Conservation (phyloP, 2,888 invertebrate genomes). For the Pachydiplax longipennis region DNA sequence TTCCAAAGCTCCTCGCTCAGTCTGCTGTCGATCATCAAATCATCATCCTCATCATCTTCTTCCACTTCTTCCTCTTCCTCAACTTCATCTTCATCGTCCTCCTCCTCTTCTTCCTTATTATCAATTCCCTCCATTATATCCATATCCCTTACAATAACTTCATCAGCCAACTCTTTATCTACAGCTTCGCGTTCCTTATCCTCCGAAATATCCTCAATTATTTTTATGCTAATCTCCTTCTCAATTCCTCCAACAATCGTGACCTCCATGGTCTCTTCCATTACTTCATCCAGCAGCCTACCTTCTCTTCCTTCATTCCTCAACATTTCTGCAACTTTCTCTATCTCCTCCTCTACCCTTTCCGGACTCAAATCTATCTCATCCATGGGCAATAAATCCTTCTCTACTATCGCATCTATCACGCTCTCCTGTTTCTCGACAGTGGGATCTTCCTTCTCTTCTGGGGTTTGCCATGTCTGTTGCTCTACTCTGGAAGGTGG, state of each 20-base stretch:
- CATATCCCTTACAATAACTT: not conserved
- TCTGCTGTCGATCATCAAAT: slow-evolving; percentile 64
- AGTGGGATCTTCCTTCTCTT: slow-evolving; percentile 49
- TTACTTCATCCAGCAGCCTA: slow-evolving; percentile 8
- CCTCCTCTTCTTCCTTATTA: slow-evolving; percentile 58
- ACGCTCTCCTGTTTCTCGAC: slow-evolving; percentile 10
- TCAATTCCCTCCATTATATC: not conserved
- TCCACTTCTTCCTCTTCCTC: slow-evolving; percentile 61
- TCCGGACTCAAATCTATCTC: slow-evolving; percentile 13
- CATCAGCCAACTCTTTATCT: not conserved
- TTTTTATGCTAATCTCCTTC: not conserved
- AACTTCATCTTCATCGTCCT: slow-evolving; percentile 55
- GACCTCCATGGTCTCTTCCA: slow-evolving; percentile 4
- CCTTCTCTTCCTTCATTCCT: slow-evolving; percentile 3
- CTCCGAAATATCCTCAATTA: not conserved
- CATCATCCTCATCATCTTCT: slow-evolving; percentile 60
- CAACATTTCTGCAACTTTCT: slow-evolving; percentile 20
- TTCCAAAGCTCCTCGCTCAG: slow-evolving; percentile 9
- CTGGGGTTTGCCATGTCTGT: slow-evolving; percentile 52
- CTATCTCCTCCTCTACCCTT: slow-evolving; percentile 19
- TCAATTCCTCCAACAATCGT: too few species aligned
- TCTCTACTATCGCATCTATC: not conserved
- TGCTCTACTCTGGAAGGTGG: slow-evolving; percentile 53
- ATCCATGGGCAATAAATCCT: not conserved
- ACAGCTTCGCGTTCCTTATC: not conserved